These are phyloP conservation scores for Parasteatoda lunata DNA, from an alignment of 2,888 invertebrate genomes.

Conservation along the genomic window DNA sequence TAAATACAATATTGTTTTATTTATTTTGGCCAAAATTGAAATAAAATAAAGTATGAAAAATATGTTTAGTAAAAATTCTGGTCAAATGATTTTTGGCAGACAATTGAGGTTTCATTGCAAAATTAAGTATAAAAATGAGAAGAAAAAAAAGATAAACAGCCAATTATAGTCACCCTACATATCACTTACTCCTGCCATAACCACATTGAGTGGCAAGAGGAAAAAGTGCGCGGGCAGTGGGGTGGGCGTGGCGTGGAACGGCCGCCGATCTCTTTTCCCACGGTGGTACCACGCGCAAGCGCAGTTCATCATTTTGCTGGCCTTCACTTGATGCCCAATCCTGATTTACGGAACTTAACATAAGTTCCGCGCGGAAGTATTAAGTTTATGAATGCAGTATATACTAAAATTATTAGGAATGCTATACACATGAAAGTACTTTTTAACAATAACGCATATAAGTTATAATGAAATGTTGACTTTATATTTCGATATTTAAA, in stretches of 20 bases:
- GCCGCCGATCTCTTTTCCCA: conserved; percentile 49
- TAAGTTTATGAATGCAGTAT: too few species aligned
- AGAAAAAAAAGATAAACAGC: conserved; percentile 22
- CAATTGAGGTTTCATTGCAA: background rate
- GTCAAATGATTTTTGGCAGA: background rate
- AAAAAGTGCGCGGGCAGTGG: conserved; percentile 50
- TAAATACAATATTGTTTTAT: background rate
- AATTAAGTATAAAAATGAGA: background rate
- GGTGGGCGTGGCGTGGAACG: conserved; percentile 28
- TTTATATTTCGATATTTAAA: too few species aligned
- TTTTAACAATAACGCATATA: too few species aligned
- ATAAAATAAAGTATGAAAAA: too few species aligned
- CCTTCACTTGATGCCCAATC: conserved; percentile 21
- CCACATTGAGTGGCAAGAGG: conserved; percentile 17
- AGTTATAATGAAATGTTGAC: too few species aligned
- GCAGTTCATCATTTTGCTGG: conserved; percentile 14
- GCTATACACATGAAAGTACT: too few species aligned
- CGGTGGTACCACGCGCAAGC: conserved; percentile 33
- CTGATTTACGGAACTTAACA: too few species aligned
- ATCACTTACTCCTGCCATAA: conserved; percentile 2
- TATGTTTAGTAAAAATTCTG: background rate
- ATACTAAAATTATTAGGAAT: too few species aligned
- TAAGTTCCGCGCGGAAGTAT: too few species aligned
- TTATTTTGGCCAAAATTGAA: too few species aligned
- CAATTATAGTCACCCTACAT: conserved; percentile 28